Evolutionary conservation across 2,113 vertebrate species (phyloP).

Genomic region (Hyperoodon ampullatus): DNA sequence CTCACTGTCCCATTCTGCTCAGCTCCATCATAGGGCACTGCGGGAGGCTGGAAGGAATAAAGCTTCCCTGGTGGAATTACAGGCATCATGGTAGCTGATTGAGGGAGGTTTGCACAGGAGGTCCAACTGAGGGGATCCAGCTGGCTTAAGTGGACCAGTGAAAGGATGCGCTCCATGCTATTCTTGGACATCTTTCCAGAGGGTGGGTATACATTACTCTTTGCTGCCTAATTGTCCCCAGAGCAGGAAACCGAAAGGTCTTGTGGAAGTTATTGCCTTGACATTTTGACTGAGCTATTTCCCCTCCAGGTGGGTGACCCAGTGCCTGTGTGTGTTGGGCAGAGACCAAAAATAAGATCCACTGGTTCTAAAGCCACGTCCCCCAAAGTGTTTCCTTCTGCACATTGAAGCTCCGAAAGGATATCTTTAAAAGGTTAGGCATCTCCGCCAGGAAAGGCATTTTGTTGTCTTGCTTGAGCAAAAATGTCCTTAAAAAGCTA

Average conservation of each 20-base stretch:
- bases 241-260: constrained; percentile 63
- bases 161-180: background rate
- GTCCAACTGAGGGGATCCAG: background rate
- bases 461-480: constrained; percentile 34
- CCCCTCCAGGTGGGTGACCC: constrained; percentile 72
- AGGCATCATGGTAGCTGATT: background rate
- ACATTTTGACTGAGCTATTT: constrained; percentile 76
- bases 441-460: constrained; percentile 58
- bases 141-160: background rate
- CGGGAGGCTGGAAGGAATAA: background rate
- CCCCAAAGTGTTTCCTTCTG: constrained; percentile 30
- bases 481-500: constrained; percentile 36
- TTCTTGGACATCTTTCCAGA: background rate
- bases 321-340: constrained; percentile 32
- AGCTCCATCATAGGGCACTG: background rate
- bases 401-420: background rate
- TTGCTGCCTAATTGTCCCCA: constrained; percentile 29
- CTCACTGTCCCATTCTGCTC: too few species aligned
- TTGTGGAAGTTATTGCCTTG: constrained; percentile 74
- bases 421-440: constrained; percentile 65
- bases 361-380: constrained; percentile 18
- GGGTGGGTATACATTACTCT: constrained; percentile 1
- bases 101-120: background rate
- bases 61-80: background rate
- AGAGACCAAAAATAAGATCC: constrained; percentile 66